A percentile compares a stretch with the other conserved stretches of the same genome.
These are phyloP conservation scores for Bettongia penicillata DNA, from an alignment of 2,113 vertebrate species.

Conservation along the genomic window DNA sequence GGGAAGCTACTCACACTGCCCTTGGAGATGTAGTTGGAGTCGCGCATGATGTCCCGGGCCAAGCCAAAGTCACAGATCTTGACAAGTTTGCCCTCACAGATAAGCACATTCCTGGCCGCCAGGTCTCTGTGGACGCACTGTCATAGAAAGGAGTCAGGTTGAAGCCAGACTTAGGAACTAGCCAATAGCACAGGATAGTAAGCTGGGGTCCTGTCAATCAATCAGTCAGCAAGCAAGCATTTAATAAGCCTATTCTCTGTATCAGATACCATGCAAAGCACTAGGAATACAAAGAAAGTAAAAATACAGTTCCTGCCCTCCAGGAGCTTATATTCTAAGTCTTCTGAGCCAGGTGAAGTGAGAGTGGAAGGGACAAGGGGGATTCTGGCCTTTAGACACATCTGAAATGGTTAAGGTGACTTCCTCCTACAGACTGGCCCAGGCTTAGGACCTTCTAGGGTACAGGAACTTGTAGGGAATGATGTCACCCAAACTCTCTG, in stretches of 20 bases:
- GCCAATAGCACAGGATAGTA: neutral
- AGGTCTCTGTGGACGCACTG: constrained; percentile 99
- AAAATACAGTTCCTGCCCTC: neutral
- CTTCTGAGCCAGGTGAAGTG: neutral
- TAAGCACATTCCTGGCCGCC: constrained; percentile 96
- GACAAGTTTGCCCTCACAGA: constrained; percentile 98
- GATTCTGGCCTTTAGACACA: neutral
- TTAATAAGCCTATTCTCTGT: neutral
- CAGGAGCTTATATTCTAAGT: neutral
- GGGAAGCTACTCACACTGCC: constrained; percentile 91
- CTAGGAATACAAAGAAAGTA: neutral
- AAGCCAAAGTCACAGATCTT: constrained; percentile 99
- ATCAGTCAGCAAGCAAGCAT: neutral
- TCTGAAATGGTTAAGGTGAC: neutral
- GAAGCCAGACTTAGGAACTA: neutral
- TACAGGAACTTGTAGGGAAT: neutral
- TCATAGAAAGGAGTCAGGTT: neutral
- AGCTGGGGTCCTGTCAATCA: neutral
- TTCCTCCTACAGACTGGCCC: neutral
- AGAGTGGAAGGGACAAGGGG: neutral
- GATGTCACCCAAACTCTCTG: neutral
- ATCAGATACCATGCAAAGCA: neutral
- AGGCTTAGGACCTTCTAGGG: neutral
- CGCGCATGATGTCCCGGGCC: constrained; percentile 98
- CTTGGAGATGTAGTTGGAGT: constrained; percentile 99